A percentile compares a stretch with the other conserved stretches of the same genome.
These are phyloP conservation scores for Lamellibrachia satsuma DNA, from an alignment of 2,888 invertebrate genomes.

Conservation along the genomic window DNA sequence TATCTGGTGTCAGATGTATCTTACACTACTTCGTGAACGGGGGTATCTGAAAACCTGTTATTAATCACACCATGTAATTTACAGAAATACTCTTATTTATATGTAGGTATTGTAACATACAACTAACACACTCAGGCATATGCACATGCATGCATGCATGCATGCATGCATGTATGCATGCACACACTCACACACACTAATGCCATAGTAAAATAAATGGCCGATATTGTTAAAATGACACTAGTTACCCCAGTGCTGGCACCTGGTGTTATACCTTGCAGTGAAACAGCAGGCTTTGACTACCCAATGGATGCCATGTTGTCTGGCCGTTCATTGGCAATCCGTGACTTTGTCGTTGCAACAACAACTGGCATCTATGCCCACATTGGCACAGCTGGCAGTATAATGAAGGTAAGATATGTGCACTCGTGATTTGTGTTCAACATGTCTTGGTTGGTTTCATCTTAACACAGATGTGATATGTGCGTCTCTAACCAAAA, in stretches of 20 bases:
- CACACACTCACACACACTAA: background rate
- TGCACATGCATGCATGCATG: background rate
- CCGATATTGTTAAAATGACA: background rate
- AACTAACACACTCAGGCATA: background rate
- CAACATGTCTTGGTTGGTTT: background rate
- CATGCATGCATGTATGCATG: background rate
- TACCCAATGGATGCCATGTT: slow-evolving; percentile 64
- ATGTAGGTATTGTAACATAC: background rate
- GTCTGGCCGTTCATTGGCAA: slow-evolving; percentile 57
- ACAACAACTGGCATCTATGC: slow-evolving; percentile 62
- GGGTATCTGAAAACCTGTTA: too few species aligned
- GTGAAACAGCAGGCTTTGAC: slow-evolving; percentile 40
- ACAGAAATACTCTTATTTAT: background rate
- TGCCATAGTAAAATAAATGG: background rate
- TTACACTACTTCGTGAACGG: background rate
- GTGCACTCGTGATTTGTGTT: background rate
- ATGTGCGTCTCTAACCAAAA: too few species aligned
- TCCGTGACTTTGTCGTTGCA: slow-evolving; percentile 63
- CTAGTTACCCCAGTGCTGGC: background rate
- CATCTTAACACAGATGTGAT: background rate
- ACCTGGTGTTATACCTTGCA: background rate
- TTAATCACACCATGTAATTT: background rate
- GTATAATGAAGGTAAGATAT: slow-evolving; percentile 54
- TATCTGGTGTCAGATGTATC: too few species aligned
- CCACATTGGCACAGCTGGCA: slow-evolving; percentile 61